These are phyloP conservation scores for Seriola dumerili DNA, from an alignment of 2,113 vertebrate genomes.

Conservation along the genomic window DNA sequence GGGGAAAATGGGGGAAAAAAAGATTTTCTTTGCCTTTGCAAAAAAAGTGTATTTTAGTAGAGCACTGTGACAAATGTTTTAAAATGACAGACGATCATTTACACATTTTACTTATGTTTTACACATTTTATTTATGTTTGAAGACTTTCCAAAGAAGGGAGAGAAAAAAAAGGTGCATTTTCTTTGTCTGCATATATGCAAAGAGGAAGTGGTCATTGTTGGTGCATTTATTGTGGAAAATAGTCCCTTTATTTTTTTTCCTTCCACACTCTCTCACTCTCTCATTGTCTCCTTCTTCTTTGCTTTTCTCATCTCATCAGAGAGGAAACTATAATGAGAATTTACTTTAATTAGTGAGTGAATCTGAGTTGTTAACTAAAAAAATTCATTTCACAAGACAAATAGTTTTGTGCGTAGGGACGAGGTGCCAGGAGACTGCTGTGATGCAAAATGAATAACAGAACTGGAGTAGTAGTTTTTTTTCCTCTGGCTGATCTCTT, in stretches of 20 bases:
- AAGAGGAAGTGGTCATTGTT: constrained; percentile 10
- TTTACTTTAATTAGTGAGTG: neutral
- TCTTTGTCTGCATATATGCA: neutral
- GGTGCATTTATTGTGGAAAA: constrained; percentile 19
- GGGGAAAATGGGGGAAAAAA: neutral
- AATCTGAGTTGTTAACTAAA: neutral
- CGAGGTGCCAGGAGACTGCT: neutral
- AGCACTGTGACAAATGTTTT: constrained; percentile 25
- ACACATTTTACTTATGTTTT: constrained; percentile 39
- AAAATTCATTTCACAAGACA: neutral
- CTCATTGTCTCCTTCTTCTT: neutral
- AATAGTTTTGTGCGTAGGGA: neutral
- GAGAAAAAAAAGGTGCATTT: neutral
- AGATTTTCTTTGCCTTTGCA: constrained; percentile 24
- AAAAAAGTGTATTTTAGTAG: constrained; percentile 10
- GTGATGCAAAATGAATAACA: neutral
- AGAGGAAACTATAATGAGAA: neutral
- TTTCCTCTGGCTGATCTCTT: neutral
- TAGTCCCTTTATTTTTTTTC: neutral
- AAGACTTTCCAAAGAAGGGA: constrained; percentile 4
- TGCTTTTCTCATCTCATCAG: neutral
- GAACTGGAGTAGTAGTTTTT: neutral
- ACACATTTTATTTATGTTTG: constrained; percentile 42
- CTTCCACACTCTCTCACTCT: neutral
- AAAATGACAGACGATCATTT: constrained; percentile 30